Conservation (phyloP, 2,113 vertebrate species). For the Nothocercus julius region DNA sequence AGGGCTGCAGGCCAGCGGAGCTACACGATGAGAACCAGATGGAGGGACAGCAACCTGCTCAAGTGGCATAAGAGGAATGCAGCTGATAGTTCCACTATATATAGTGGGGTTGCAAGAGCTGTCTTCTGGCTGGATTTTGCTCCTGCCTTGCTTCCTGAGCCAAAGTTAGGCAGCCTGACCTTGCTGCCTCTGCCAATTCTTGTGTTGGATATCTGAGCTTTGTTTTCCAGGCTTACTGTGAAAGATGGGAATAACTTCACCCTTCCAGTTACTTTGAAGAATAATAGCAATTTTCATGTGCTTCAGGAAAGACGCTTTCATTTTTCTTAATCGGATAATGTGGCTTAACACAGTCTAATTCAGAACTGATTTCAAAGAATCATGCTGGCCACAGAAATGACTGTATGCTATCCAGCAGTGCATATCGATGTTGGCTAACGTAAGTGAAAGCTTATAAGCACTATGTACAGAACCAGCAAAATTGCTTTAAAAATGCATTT, state of each 20-base stretch:
- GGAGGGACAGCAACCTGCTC: background rate
- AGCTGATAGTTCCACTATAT: background rate
- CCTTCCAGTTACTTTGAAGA: background rate
- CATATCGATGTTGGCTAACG: background rate
- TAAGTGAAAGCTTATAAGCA: background rate
- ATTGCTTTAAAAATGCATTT: background rate
- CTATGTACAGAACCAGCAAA: background rate
- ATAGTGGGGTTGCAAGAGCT: background rate
- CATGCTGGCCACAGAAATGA: background rate
- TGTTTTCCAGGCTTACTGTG: background rate
- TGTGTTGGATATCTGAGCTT: background rate
- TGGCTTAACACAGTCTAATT: background rate
- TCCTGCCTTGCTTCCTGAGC: background rate
- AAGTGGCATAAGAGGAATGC: slow-evolving; percentile 25
- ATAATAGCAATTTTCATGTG: background rate
- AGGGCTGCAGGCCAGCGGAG: rapidly evolving
- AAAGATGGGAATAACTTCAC: background rate
- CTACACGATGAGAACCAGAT: background rate
- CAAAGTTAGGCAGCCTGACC: background rate
- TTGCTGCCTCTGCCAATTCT: background rate
- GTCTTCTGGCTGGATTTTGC: background rate
- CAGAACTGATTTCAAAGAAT: background rate
- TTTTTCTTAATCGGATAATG: background rate
- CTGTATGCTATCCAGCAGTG: background rate
- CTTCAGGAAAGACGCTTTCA: background rate